Evolutionary conservation across 2,797 vertebrate species (phyloP).

Genomic region (Fundulus diaphanus): DNA sequence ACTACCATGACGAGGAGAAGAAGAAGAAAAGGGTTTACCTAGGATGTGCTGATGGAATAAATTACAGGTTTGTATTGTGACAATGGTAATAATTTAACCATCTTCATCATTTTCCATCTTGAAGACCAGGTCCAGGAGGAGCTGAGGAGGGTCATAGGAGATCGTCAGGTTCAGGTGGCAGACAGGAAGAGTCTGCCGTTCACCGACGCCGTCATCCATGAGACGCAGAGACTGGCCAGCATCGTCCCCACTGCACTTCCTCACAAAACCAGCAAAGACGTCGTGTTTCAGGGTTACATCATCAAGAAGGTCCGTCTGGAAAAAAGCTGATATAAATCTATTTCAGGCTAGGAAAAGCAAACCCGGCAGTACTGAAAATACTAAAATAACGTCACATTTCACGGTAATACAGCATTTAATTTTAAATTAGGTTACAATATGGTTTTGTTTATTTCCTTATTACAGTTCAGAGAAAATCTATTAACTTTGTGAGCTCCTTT

Average conservation of each 20-base stretch:
- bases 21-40: too few species aligned
- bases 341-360: background rate
- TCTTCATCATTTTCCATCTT: too few species aligned
- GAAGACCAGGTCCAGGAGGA: slow-evolving; percentile 57
- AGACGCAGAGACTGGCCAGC: slow-evolving; percentile 63
- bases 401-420: background rate
- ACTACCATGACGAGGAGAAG: background rate
- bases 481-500: too few species aligned
- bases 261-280: slow-evolving; percentile 55
- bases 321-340: background rate
- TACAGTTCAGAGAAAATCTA: background rate
- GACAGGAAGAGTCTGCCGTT: slow-evolving; percentile 67
- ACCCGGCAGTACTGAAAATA: background rate
- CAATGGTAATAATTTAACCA: background rate
- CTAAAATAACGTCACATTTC: background rate
- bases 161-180: slow-evolving; percentile 42
- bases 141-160: slow-evolving; percentile 52
- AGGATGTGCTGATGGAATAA: background rate
- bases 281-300: slow-evolving; percentile 70
- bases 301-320: slow-evolving; percentile 67
- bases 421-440: background rate
- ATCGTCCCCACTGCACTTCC: slow-evolving; percentile 45
- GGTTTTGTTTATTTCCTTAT: background rate
- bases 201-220: slow-evolving; percentile 66
- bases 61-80: background rate